Evolutionary conservation across 1,140 invertebrate genomes (phyloP).

Genomic region (Eupristina koningsbergeri): DNA sequence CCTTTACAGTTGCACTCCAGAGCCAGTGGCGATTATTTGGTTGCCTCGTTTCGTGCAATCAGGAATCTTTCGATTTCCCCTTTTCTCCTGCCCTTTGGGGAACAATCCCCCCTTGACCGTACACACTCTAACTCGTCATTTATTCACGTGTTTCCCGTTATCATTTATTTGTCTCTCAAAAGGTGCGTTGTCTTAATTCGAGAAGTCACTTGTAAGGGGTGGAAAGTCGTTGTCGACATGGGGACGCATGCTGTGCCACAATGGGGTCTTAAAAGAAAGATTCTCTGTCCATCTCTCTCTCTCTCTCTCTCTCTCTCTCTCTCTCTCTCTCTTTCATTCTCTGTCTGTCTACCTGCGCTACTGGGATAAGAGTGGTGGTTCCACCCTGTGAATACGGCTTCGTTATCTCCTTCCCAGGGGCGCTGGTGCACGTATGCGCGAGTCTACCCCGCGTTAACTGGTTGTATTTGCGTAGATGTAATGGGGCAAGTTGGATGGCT

Average conservation of each 20-base stretch:
- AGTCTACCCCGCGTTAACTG: conserved; percentile 55
- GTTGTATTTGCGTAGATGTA: conserved; percentile 67
- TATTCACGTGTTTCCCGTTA: too few relatives aligned
- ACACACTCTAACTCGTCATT: too few relatives aligned
- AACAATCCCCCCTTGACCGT: neutral
- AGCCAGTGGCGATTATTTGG: neutral
- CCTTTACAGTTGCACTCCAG: neutral
- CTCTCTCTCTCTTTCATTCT: too few relatives aligned
- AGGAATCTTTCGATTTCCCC: neutral
- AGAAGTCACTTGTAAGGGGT: too few relatives aligned
- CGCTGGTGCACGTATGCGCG: neutral
- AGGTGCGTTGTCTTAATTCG: too few relatives aligned
- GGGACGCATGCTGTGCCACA: neutral
- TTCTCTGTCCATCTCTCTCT: too few relatives aligned
- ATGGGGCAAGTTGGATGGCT: conserved; percentile 65
- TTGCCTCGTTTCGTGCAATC: neutral
- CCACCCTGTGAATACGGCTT: conserved; percentile 5
- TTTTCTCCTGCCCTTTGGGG: neutral
- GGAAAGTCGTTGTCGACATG: neutral
- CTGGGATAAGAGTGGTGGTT: neutral
- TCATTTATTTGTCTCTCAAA: too few relatives aligned
- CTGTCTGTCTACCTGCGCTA: neutral
- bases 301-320: too few relatives aligned
- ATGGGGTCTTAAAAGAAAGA: conserved; percentile 5
- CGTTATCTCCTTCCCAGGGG: conserved; percentile 46